phyloP scores from a whole-genome alignment of 2,888 invertebrate genomes.

The Yponomeuta sedellus region DNA sequence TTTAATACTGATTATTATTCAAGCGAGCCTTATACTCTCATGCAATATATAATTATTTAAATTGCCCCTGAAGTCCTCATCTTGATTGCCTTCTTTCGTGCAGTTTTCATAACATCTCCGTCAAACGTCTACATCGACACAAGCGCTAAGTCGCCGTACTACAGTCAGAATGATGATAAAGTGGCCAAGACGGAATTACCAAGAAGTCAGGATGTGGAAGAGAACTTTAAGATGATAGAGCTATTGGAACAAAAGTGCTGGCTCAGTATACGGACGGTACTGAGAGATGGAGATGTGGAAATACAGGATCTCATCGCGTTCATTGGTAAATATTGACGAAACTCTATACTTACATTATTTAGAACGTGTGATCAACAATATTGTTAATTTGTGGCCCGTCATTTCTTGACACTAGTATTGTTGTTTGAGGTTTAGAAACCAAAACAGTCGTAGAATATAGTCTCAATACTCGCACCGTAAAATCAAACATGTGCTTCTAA shows the following conservation, averaged over 20 bases:
- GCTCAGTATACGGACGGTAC: constrained; percentile 59
- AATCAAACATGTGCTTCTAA: no score
- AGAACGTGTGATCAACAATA: neutral
- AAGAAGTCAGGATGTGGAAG: constrained; percentile 28
- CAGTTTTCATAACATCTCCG: constrained; percentile 76
- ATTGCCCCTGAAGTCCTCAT: constrained; percentile 19
- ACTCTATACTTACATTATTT: neutral
- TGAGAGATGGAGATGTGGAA: constrained; percentile 63
- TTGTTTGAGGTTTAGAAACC: no score
- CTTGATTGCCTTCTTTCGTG: constrained; percentile 39
- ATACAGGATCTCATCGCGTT: constrained; percentile 71
- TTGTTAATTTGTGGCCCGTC: no score
- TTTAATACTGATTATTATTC: neutral
- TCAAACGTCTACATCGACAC: constrained; percentile 73
- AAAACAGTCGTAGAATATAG: no score
- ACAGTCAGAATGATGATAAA: constrained; percentile 64
- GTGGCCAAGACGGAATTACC: constrained; percentile 26
- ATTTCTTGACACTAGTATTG: no score
- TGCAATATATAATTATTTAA: neutral
- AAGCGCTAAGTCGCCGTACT: constrained; percentile 56
- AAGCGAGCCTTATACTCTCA: constrained; percentile 8
- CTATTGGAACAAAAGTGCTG: constrained; percentile 53
- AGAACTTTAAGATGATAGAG: constrained; percentile 48
- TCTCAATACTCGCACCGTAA: no score
- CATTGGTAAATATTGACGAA: constrained; percentile 50